Percentiles rank a stretch among this genome's conserved stretches.
Conservation (phyloP, 2,888 invertebrate genomes). For the Entomobrya proxima region DNA sequence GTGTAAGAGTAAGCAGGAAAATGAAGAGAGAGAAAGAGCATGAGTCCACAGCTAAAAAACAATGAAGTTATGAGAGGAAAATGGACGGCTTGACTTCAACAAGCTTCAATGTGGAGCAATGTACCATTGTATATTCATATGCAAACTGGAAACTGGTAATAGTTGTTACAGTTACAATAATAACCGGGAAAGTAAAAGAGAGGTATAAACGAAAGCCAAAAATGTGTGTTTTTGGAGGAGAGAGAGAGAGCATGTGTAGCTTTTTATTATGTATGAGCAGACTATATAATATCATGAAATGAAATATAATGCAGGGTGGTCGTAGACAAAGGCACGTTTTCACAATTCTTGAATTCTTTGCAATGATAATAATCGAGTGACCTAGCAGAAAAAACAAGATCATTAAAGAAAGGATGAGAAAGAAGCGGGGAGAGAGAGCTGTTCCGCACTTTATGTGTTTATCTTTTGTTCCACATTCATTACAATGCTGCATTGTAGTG, state of each 20-base stretch:
- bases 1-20: conserved; percentile 44
- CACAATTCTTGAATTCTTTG: conserved; percentile 47
- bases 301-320: conserved; percentile 11
- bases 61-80: conserved; percentile 56
- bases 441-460: neutral
- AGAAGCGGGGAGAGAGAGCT: neutral
- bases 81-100: conserved; percentile 56
- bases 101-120: conserved; percentile 22
- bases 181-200: neutral
- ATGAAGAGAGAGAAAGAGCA: conserved; percentile 11
- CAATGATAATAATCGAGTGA: conserved; percentile 53
- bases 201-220: conserved; percentile 37
- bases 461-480: neutral
- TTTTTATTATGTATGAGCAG: conserved; percentile 18
- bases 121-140: conserved; percentile 3
- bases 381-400: conserved; percentile 51
- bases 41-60: conserved; percentile 45
- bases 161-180: conserved; percentile 33
- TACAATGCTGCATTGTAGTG: neutral
- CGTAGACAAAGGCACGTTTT: conserved; percentile 52
- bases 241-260: neutral
- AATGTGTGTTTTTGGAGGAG: conserved; percentile 2
- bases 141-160: neutral
- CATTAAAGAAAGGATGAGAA: conserved; percentile 19
- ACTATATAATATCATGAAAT: conserved; percentile 14